A percentile compares a stretch with the other conserved stretches of the same genome.
These are phyloP conservation scores for Globodera rostochiensis DNA, from an alignment of 1,140 invertebrate species.

Conservation along the genomic window DNA sequence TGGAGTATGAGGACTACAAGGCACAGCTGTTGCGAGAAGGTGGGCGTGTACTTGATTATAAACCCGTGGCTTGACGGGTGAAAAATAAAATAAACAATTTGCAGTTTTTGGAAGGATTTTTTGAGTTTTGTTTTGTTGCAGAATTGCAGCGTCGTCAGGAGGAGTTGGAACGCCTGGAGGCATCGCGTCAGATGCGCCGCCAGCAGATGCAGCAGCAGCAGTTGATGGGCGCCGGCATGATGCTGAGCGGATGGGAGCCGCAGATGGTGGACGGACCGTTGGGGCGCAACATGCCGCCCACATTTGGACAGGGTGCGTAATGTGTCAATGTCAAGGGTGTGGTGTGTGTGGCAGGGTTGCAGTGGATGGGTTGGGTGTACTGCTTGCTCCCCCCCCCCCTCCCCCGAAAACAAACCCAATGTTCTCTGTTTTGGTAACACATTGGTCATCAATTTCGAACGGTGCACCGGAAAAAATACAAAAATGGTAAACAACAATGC, in stretches of 20 bases:
- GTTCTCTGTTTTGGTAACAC: background rate
- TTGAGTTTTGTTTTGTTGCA: constrained; percentile 21
- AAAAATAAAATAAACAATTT: constrained; percentile 2
- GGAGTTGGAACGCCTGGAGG: constrained; percentile 52
- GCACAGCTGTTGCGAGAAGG: constrained; percentile 45
- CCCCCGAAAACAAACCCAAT: too few relatives aligned
- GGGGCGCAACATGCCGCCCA: constrained; percentile 22
- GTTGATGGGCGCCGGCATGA: background rate
- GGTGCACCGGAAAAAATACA: too few relatives aligned
- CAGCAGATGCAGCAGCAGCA: constrained; percentile 11
- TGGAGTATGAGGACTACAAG: constrained; percentile 52
- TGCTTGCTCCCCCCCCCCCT: background rate
- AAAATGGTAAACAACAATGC: too few relatives aligned
- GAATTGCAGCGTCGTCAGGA: constrained; percentile 47
- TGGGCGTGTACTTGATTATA: background rate
- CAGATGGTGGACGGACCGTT: constrained; percentile 29
- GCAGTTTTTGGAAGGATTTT: background rate
- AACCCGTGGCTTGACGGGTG: background rate
- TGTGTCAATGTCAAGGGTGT: too few relatives aligned
- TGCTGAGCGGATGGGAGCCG: constrained; percentile 11
- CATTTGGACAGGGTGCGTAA: background rate
- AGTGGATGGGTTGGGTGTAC: background rate
- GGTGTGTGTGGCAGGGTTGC: background rate
- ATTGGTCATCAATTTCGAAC: background rate
- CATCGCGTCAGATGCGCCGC: constrained; percentile 33